These are phyloP conservation scores for Gisinianus flammeolus DNA, from an alignment of 2,888 invertebrate genomes.

Conservation along the genomic window DNA sequence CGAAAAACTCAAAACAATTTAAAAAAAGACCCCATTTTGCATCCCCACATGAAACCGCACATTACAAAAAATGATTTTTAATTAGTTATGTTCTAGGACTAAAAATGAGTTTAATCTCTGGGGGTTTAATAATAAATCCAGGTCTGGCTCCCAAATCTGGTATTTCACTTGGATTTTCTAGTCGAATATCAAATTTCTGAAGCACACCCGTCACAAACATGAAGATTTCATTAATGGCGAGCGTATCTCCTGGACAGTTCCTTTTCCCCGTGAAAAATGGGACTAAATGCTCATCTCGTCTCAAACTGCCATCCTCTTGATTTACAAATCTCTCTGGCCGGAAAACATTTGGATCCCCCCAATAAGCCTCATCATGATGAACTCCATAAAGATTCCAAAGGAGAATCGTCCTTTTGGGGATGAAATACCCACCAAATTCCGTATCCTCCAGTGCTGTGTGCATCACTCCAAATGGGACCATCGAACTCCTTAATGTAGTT, in stretches of 20 bases:
- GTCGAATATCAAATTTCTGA: slow-evolving; percentile 51
- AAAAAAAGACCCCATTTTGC: neutral
- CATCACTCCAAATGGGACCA: slow-evolving; percentile 56
- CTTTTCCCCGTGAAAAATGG: slow-evolving; percentile 57
- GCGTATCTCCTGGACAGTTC: slow-evolving; percentile 55
- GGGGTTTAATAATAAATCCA: slow-evolving; percentile 55
- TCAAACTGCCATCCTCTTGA: slow-evolving; percentile 44
- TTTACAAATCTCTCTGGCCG: slow-evolving; percentile 41
- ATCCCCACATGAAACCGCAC: too few species aligned
- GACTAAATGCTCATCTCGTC: slow-evolving; percentile 58
- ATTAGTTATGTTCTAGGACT: neutral
- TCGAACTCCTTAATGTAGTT: too few species aligned
- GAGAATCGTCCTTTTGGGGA: slow-evolving; percentile 54
- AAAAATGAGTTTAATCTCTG: slow-evolving; percentile 50
- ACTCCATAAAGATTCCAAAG: slow-evolving; percentile 55
- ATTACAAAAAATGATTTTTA: too few species aligned
- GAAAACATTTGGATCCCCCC: slow-evolving; percentile 43
- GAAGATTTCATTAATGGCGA: slow-evolving; percentile 56
- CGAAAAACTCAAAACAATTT: too few species aligned
- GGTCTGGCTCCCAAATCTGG: slow-evolving; percentile 54
- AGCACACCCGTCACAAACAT: slow-evolving; percentile 50
- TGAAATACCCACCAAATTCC: slow-evolving; percentile 41
- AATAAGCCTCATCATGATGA: slow-evolving; percentile 51
- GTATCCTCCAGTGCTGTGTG: slow-evolving; percentile 51
- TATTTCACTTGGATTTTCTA: slow-evolving; percentile 47